A percentile compares a stretch with the other conserved stretches of the same genome.
phyloP scores from a whole-genome alignment of 2,797 vertebrate genomes.

The Cyclopterus lumpus region DNA sequence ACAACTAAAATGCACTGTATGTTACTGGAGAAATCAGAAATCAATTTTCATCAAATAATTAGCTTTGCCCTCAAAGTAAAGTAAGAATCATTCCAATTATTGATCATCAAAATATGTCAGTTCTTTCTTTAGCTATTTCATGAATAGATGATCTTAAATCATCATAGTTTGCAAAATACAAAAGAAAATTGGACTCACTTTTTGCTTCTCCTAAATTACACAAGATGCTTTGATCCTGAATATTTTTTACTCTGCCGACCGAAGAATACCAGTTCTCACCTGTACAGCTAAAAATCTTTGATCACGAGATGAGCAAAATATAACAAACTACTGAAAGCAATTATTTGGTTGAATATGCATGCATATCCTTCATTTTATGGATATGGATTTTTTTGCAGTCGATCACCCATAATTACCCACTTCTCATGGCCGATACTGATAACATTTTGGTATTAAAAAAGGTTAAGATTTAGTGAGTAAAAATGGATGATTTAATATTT shows the following conservation, averaged over 20 bases:
- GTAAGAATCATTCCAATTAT: neutral
- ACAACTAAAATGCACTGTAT: neutral
- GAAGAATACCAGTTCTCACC: neutral
- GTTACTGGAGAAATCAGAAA: neutral
- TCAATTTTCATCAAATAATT: neutral
- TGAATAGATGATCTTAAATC: neutral
- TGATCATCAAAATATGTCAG: neutral
- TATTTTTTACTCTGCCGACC: neutral
- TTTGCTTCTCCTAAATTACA: neutral
- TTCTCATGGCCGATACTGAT: no score
- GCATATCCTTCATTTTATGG: neutral
- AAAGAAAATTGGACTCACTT: neutral
- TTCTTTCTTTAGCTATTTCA: neutral
- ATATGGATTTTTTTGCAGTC: no score
- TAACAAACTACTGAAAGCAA: neutral
- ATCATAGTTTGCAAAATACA: neutral
- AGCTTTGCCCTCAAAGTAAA: neutral
- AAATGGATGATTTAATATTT: no score
- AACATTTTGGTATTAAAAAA: no score
- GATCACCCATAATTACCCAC: no score
- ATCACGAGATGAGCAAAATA: no score
- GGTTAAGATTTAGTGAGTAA: no score
- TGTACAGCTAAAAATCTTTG: neutral
- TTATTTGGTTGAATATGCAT: neutral
- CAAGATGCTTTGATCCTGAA: neutral